Evolutionary conservation across 2,797 vertebrate genomes (phyloP), one percentile per base, ranked within the genome.

Genomic region (Acanthiza pusilla): DNA sequence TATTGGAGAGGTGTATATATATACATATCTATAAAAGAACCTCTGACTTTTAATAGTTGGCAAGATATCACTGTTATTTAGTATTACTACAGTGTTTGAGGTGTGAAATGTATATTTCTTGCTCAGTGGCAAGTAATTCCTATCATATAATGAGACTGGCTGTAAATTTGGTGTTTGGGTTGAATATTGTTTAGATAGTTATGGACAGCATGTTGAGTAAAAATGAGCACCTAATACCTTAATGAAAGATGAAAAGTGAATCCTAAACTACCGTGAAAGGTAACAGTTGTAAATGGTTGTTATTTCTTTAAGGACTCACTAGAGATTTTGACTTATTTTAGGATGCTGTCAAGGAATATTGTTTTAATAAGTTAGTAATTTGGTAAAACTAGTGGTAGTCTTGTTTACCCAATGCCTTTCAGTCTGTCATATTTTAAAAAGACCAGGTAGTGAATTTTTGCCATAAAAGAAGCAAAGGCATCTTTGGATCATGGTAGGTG

Each of bases 21-120:
- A 21, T 47, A 25, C 38, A 34, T 38, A 12, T 20, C 21, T 36
- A 26, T 22, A 61, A 60, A 58, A 83, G 54, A 93, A 74, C 8
- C 3, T 76, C 51, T 55, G 51, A 70, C 75, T 97, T 97, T 84
- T 89, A 90, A 68, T 93, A 94, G 79, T 93, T 95, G 85, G 74
- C 87, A 96, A 85, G 51, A 73, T 88, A 79, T 68, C 63, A 50
- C 74, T 71, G 13, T 92, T 97, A 84, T 94, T 96, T 97, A 94
- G 51, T 91, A 95, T 50, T 82, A 93, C 83, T 97, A 86, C 42
- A 90, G 38, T 85, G 78, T 95, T 97, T 95, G 96, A 97, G 88
- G 66, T 97, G 51, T 92, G 61, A 97, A 97, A 93, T 96, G 51
- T 94, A 4, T 96, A 79, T 97, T 97, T 97, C 93, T 94, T 96